Conservation (phyloP, 2,113 vertebrate species). For the Gymnobelideus leadbeateri region DNA sequence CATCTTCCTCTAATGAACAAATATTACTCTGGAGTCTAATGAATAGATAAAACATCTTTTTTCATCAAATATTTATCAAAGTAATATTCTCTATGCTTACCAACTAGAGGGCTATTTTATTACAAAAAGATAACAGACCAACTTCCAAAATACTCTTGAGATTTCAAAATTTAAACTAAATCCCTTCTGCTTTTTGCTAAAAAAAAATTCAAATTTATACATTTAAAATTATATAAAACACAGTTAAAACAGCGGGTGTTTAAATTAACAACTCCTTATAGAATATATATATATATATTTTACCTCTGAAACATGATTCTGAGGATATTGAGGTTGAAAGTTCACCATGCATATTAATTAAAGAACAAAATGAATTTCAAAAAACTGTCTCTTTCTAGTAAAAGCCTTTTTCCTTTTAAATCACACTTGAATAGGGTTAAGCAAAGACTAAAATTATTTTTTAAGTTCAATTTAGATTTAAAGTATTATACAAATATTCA, state of each 20-base stretch:
- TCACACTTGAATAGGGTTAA: slow-evolving; percentile 19
- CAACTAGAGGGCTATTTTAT: slow-evolving; percentile 78
- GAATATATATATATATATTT: background rate
- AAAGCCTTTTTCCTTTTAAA: background rate
- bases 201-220: background rate
- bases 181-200: background rate
- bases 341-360: background rate
- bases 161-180: background rate
- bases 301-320: slow-evolving; percentile 1
- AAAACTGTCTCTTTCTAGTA: background rate
- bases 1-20: slow-evolving; percentile 84
- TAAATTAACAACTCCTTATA: background rate
- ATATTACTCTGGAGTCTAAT: slow-evolving; percentile 81
- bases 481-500: background rate
- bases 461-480: background rate
- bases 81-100: slow-evolving; percentile 83
- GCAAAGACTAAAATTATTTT: background rate
- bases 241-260: background rate
- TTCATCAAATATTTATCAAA: slow-evolving; percentile 90
- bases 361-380: too few relatives aligned
- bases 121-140: slow-evolving; percentile 57
- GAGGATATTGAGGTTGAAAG: slow-evolving; percentile 15
- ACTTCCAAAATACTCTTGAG: slow-evolving; percentile 50
- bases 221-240: background rate
- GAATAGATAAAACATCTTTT: slow-evolving; percentile 83